Evolutionary conservation across 2,888 invertebrate species (phyloP), one percentile per base, ranked within the genome.

Genomic region (Phania funesta): DNA sequence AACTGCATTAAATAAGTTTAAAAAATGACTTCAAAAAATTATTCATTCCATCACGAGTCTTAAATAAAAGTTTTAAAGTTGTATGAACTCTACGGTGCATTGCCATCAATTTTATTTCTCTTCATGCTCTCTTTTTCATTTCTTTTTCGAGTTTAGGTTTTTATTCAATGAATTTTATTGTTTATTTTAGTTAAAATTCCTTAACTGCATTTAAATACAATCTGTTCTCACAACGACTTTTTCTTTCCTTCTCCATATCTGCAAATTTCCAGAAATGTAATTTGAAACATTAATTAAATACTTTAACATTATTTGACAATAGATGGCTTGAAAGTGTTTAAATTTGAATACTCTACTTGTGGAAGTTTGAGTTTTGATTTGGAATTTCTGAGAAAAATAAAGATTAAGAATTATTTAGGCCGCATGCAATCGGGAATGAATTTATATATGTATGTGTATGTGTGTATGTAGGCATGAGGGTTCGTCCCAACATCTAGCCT

Each of bases 181-280:
- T 52, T 62, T 46, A 44, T 52, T 35, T 20, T 29, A 26, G 16
- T 32, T 54, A 54, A 18, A 26, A 20, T 48, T 8, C 3, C 20
- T 46, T 32, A 67, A 26, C 13, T 52, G 5, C 8, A 13, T 50
- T 24, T 46, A n/a, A 44, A 58, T 44, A 54, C 44, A 16, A 54
- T 26, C n/a, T 60, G 65, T 82, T 82, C 82, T 50, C 82, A 82
- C 56, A 48, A 58, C 20, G 18, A 2, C 24, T 20, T 50, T 16
- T 54, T 38, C 54, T 38, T 62, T 62, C 2, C 1, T 58, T 76
- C 22, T 68, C 67, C 38, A 77, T 65, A 58, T 75, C 41, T 70
- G 68, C 26, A 65, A 74, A 82, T 78, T 82, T 74, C 74, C 70
- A 56, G 32, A 82, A 80, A 75, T 65, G 78, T 64, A 82, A 82